A percentile compares a stretch with the other conserved stretches of the same genome.
phyloP scores from a whole-genome alignment of 2,113 vertebrate species.

The Albula glossodonta region DNA sequence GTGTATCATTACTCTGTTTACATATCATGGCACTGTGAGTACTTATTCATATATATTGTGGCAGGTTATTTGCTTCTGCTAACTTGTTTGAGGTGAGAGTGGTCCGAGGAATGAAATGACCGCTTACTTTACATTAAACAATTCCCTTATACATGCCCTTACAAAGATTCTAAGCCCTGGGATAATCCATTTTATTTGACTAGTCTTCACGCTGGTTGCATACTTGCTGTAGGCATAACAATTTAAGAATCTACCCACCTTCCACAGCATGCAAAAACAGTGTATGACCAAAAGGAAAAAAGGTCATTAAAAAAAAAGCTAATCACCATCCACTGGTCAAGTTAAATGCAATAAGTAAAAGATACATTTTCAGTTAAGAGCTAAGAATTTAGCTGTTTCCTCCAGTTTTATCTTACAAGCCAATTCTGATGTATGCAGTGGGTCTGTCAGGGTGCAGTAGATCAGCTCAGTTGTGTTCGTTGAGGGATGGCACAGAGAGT shows the following conservation, averaged over 20 bases:
- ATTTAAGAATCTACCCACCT: too few species aligned
- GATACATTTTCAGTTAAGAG: background rate
- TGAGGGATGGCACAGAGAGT: background rate
- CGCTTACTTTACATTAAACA: too few species aligned
- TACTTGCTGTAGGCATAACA: too few species aligned
- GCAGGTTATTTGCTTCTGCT: background rate
- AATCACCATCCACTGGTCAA: too few species aligned
- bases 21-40: background rate
- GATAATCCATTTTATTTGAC: too few species aligned
- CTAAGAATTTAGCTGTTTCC: background rate
- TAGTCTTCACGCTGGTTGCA: too few species aligned
- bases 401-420: background rate
- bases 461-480: background rate
- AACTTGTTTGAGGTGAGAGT: background rate
- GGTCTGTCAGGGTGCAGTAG: background rate
- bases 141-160: too few species aligned
- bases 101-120: background rate
- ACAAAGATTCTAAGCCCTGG: too few species aligned
- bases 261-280: too few species aligned
- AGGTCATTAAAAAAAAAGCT: too few species aligned
- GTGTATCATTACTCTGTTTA: background rate
- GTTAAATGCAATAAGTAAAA: background rate
- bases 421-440: background rate
- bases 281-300: too few species aligned
- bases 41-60: constrained; percentile 1